phyloP scores from a whole-genome alignment of 2,797 vertebrate genomes.

The Muscicapa striata region DNA sequence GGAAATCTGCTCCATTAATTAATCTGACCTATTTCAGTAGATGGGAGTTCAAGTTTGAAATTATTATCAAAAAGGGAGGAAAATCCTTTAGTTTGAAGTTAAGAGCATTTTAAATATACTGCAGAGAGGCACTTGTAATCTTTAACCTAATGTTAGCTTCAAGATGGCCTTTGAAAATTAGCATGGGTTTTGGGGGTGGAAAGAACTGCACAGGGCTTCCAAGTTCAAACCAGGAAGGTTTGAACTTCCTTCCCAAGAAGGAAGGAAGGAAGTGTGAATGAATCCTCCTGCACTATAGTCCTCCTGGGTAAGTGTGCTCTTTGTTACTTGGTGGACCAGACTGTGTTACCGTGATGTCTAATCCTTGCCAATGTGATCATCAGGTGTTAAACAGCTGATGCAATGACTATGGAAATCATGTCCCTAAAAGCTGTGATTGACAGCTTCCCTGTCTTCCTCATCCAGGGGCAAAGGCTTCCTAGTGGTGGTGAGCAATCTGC shows the following conservation, averaged over 20 bases:
- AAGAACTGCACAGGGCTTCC: neutral
- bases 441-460: neutral
- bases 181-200: neutral
- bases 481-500: neutral
- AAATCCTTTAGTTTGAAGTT: neutral
- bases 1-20: neutral
- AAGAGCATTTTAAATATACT: neutral
- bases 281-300: neutral
- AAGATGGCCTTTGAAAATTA: neutral
- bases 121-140: neutral
- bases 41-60: neutral
- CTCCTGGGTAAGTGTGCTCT: neutral
- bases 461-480: neutral
- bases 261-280: rapidly evolving
- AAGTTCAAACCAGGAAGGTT: neutral
- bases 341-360: rapidly evolving
- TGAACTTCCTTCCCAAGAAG: neutral
- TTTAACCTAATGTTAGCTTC: neutral
- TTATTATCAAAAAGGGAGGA: neutral
- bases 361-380: rapidly evolving
- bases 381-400: neutral
- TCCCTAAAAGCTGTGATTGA: neutral
- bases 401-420: neutral
- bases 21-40: neutral
- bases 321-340: neutral